Conservation (phyloP, 2,888 invertebrate genomes). For the Ophonus ardosiacus region DNA sequence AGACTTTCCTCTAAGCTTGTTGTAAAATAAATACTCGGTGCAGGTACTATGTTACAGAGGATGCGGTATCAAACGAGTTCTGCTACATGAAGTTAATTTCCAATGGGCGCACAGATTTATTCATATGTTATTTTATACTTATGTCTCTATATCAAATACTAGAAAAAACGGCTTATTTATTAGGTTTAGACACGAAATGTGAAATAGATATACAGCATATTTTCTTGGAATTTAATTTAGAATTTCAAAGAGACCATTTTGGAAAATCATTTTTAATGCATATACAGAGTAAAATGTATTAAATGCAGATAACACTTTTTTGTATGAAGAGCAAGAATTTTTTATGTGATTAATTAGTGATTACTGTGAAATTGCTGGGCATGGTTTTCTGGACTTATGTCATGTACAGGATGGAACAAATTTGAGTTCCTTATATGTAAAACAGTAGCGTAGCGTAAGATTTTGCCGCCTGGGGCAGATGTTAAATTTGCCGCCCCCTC, state of each 20-base stretch:
- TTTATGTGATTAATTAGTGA: neutral
- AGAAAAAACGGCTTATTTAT: slow-evolving; percentile 11
- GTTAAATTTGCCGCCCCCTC: too few species aligned
- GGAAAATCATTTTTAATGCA: neutral
- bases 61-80: slow-evolving; percentile 25
- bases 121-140: slow-evolving; percentile 40
- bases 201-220: slow-evolving; percentile 5
- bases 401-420: too few species aligned
- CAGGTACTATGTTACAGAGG: slow-evolving; percentile 28
- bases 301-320: neutral
- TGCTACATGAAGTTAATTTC: slow-evolving; percentile 40
- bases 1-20: slow-evolving; percentile 59
- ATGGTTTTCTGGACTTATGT: too few species aligned
- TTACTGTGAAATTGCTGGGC: neutral
- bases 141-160: slow-evolving; percentile 38
- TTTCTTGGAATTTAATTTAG: neutral
- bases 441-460: too few species aligned
- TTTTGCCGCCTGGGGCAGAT: too few species aligned
- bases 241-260: neutral
- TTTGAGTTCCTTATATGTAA: too few species aligned
- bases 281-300: neutral
- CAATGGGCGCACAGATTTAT: slow-evolving; percentile 26
- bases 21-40: slow-evolving; percentile 38
- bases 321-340: neutral
- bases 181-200: slow-evolving; percentile 1